phyloP scores from a whole-genome alignment of 2,113 vertebrate species.

The Lamprotornis superbus region DNA sequence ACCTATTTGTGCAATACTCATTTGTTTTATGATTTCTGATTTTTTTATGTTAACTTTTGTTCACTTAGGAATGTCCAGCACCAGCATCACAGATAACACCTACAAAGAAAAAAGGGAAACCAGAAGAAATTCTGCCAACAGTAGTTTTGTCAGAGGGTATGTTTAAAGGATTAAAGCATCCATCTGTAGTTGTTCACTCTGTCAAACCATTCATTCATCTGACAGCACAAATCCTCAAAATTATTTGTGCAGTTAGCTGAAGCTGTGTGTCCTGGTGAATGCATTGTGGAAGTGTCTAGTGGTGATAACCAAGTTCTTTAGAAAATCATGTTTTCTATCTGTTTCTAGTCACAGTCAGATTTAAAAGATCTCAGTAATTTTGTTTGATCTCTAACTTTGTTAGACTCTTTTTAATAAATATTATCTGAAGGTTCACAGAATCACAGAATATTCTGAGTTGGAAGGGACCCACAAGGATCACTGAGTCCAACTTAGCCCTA shows the following conservation, averaged over 20 bases:
- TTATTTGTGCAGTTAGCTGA: not conserved
- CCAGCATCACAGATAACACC: not conserved
- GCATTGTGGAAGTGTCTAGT: not conserved
- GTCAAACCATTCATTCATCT: not conserved
- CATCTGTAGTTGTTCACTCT: not conserved
- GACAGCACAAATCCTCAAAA: not conserved
- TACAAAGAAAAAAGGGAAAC: slow-evolving; percentile 61
- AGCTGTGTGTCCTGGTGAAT: not conserved
- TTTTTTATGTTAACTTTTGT: not conserved
- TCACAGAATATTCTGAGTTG: not conserved
- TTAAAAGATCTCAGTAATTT: not conserved
- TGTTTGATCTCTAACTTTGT: not conserved
- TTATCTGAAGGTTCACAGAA: not conserved
- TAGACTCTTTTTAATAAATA: not conserved
- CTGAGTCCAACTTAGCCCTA: not conserved
- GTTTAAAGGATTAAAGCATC: not conserved
- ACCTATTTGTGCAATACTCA: not conserved
- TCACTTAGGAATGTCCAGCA: slow-evolving; percentile 12
- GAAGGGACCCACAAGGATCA: not conserved
- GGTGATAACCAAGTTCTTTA: not conserved
- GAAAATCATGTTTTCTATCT: not conserved
- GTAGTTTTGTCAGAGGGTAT: slow-evolving; percentile 35
- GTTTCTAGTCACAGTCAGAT: not conserved
- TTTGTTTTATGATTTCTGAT: not conserved
- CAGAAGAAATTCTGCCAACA: slow-evolving; percentile 30